phyloP scores from a whole-genome alignment of 2,113 vertebrate genomes.

The Neoarius graeffei region DNA sequence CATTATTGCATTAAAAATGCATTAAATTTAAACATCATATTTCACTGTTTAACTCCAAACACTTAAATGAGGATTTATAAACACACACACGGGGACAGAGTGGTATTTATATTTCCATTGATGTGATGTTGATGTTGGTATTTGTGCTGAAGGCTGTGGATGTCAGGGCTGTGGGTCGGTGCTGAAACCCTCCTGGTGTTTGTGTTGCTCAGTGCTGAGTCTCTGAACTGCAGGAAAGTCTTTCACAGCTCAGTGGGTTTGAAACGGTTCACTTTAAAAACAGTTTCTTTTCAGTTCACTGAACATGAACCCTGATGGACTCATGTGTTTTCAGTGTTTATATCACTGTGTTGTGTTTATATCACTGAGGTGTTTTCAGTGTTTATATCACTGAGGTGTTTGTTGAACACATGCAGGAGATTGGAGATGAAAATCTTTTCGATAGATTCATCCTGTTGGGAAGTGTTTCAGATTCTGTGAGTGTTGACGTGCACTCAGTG shows the following conservation, averaged over 20 bases:
- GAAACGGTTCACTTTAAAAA: background rate
- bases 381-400: background rate
- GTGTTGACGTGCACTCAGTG: background rate
- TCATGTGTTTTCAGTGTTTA: background rate
- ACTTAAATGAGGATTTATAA: background rate
- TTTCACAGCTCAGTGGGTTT: background rate
- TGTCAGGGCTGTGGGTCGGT: background rate
- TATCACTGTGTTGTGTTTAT: background rate
- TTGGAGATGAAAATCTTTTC: background rate
- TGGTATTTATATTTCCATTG: too few species aligned
- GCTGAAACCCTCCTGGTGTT: background rate
- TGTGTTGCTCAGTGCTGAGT: background rate
- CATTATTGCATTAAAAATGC: background rate
- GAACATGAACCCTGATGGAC: background rate
- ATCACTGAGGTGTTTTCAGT: background rate
- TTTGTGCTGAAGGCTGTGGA: background rate
- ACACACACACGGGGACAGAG: background rate
- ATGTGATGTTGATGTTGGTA: too few species aligned
- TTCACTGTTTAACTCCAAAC: background rate
- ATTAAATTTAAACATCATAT: background rate
- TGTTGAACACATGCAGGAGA: background rate
- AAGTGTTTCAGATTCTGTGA: background rate
- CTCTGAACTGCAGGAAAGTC: background rate
- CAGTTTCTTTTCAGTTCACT: background rate
- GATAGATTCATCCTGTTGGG: accelerated